These are phyloP conservation scores for Apteryx mantelli DNA, from an alignment of 2,113 vertebrate genomes.

Conservation along the genomic window DNA sequence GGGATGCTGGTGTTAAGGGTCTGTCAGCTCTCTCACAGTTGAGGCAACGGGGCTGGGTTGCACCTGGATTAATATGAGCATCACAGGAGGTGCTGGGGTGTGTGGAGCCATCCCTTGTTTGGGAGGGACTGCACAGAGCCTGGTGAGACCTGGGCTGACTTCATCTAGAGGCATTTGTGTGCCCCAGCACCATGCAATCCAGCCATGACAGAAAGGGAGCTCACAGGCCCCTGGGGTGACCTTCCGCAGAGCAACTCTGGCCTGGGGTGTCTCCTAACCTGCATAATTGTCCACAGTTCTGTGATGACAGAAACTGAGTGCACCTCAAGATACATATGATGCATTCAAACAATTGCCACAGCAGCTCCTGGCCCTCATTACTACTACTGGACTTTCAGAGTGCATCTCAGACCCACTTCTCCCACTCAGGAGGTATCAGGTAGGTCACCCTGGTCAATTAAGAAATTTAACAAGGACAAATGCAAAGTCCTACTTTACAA, in stretches of 20 bases:
- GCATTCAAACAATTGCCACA: neutral
- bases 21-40: neutral
- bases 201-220: neutral
- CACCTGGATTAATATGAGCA: neutral
- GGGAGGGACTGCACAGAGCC: neutral
- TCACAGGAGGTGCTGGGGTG: neutral
- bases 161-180: neutral
- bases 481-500: neutral
- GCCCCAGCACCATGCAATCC: neutral
- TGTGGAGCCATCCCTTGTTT: neutral
- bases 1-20: neutral
- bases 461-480: neutral
- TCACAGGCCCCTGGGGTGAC: neutral
- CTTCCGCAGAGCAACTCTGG: neutral
- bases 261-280: neutral
- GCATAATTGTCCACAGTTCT: neutral
- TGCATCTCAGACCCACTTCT: neutral
- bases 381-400: neutral
- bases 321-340: neutral
- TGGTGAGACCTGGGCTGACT: neutral
- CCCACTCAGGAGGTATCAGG: neutral
- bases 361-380: neutral
- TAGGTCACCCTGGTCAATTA: neutral
- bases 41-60: neutral
- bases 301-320: neutral